Evolutionary conservation across 2,113 vertebrate genomes (phyloP).

Genomic region (Bufo bufo): DNA sequence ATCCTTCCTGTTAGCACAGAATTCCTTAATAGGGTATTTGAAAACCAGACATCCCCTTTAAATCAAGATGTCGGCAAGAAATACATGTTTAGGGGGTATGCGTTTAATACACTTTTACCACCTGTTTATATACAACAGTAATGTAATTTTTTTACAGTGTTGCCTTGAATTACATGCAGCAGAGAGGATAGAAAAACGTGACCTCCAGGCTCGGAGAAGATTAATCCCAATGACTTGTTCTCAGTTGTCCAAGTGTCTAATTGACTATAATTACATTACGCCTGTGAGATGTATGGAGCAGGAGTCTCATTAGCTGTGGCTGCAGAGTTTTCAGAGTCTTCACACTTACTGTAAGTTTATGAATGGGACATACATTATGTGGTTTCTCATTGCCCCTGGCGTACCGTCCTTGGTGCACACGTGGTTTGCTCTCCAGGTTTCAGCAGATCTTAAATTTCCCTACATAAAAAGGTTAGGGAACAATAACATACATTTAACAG

Average conservation of each 20-base stretch:
- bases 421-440: neutral
- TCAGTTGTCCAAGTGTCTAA: neutral
- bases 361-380: neutral
- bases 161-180: neutral
- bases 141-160: neutral
- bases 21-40: neutral
- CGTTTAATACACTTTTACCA: neutral
- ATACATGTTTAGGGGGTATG: neutral
- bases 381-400: neutral
- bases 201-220: neutral
- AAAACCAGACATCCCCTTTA: neutral
- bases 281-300: neutral
- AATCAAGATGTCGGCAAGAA: neutral
- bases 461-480: neutral
- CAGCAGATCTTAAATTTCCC: neutral
- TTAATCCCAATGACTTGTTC: neutral
- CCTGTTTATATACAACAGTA: neutral
- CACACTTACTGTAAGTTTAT: conserved; percentile 21
- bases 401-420: neutral
- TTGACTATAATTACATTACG: conserved; percentile 28
- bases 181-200: conserved; percentile 9
- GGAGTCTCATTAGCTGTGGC: neutral
- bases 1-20: neutral
- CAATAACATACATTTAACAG: too few relatives aligned
- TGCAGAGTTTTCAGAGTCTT: neutral